Evolutionary conservation across 2,797 vertebrate genomes (phyloP), one percentile per base, ranked within the genome.

Genomic region (Urocyon cinereoargenteus): DNA sequence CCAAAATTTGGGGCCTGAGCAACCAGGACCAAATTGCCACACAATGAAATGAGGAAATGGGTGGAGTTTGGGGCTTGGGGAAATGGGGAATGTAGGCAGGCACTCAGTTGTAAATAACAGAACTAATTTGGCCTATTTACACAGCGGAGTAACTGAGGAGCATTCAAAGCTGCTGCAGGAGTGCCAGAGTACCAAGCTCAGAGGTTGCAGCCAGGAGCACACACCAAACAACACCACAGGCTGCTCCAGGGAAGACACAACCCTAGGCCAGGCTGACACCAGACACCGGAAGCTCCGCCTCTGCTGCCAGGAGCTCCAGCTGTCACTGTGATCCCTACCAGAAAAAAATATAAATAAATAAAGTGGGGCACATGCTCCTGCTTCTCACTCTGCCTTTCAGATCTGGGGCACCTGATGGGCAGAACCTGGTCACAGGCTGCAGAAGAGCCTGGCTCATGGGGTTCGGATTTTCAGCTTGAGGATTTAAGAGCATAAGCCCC

Each of bases 341-440:
- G 45, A 36, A 90, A 90, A 90, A 91, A 40, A 21, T 45, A 70
- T 34, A 77, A 64, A 83, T 70, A 94, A 82, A 72, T n/a, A 34
- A 75, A 87, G 31, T 61, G 55, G n/a, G 51, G 24, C 55, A 26
- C 9, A 36, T 0, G 13, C 40, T 36, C 13, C 19, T 64, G 82
- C 34, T 70, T 90, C 59, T 68, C 31, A 49, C 57, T 83, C 70
- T 5, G 3, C 5, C 68, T 70, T 51, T 34, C 51, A 28, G 6
- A 7, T 21, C 7, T 5, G 22, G 49, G 18, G 10, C 62, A 40
- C 31, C 31, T 8, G 13, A 55, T 6, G 36, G 62, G 14, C n/a
- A 78, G 75, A 75, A 26, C 16, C 11, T 18, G 1, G 21, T 5
- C 12, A 3, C 22, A 15, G 62, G 15, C n/a, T n/a, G 15, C 49